A percentile compares a stretch with the other conserved stretches of the same genome.
These are phyloP conservation scores for Aphelenchoides fujianensis DNA, from an alignment of 1,140 invertebrate species.

Conservation along the genomic window DNA sequence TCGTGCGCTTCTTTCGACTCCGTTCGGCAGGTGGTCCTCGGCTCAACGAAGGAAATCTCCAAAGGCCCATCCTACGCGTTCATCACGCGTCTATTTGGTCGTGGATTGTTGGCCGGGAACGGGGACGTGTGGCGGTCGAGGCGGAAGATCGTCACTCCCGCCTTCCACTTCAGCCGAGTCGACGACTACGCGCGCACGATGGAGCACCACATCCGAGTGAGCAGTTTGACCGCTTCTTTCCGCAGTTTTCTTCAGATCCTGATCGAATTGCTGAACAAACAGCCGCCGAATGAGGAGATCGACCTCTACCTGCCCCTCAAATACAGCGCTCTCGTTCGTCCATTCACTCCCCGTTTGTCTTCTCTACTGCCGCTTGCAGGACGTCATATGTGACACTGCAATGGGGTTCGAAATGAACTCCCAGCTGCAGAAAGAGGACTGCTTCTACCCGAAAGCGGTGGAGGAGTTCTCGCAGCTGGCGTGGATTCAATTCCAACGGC, in stretches of 20 bases:
- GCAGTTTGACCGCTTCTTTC: too few relatives aligned
- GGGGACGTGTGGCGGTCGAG: not conserved
- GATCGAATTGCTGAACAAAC: slow-evolving; percentile 4
- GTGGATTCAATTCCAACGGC: not conserved
- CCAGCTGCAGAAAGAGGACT: not conserved
- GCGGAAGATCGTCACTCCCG: slow-evolving; percentile 4
- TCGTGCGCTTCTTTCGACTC: too few relatives aligned
- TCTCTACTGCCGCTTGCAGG: too few relatives aligned
- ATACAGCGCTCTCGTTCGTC: not conserved
- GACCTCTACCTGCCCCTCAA: not conserved
- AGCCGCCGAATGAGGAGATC: not conserved
- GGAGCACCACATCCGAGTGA: not conserved
- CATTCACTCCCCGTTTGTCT: too few relatives aligned
- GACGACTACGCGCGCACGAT: slow-evolving; percentile 11
- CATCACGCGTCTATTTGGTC: not conserved
- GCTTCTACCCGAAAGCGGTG: slow-evolving; percentile 1
- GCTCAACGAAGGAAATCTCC: not conserved
- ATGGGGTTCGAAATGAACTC: not conserved
- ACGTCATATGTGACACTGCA: not conserved
- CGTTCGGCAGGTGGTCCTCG: too few relatives aligned
- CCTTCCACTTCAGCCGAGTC: slow-evolving; percentile 9
- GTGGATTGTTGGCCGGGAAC: not conserved
- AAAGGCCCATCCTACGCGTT: not conserved
- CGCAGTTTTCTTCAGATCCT: slow-evolving; percentile 6
- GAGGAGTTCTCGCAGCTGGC: not conserved